Conservation (phyloP, 2,113 vertebrate genomes). For the Rhabdornis inornatus region DNA sequence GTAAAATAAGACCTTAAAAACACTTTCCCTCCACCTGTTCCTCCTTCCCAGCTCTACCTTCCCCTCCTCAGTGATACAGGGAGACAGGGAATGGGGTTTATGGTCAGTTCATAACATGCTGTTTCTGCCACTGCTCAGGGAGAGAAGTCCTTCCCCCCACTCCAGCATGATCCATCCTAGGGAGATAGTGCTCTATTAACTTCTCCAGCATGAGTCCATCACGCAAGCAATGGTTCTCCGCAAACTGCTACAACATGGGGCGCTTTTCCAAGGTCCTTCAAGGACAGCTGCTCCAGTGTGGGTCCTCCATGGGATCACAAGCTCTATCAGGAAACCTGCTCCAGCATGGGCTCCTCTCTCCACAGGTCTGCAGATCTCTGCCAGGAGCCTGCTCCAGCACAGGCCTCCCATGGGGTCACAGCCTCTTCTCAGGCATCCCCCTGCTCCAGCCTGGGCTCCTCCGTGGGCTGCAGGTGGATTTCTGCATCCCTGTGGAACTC, state of each 20-base stretch:
- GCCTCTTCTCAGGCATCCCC: background rate
- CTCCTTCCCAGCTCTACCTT: background rate
- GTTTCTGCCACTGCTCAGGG: background rate
- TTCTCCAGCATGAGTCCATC: accelerated
- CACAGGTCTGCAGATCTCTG: accelerated
- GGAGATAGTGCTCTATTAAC: background rate
- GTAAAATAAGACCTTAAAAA: background rate
- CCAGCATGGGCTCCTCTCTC: accelerated
- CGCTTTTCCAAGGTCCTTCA: background rate
- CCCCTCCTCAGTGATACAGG: accelerated
- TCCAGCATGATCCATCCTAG: accelerated
- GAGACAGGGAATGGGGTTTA: background rate
- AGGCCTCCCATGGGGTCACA: background rate
- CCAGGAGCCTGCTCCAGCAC: background rate
- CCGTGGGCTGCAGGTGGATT: background rate
- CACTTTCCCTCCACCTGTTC: accelerated
- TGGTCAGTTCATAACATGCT: accelerated
- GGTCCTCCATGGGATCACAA: background rate
- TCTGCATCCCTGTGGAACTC: accelerated
- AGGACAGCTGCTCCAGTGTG: background rate
- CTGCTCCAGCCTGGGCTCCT: accelerated
- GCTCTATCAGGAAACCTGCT: background rate
- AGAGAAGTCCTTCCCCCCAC: background rate
- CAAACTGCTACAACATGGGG: background rate
- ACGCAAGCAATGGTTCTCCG: background rate